Conservation (phyloP, 2,888 invertebrate species). For the Pherbina coryleti region DNA sequence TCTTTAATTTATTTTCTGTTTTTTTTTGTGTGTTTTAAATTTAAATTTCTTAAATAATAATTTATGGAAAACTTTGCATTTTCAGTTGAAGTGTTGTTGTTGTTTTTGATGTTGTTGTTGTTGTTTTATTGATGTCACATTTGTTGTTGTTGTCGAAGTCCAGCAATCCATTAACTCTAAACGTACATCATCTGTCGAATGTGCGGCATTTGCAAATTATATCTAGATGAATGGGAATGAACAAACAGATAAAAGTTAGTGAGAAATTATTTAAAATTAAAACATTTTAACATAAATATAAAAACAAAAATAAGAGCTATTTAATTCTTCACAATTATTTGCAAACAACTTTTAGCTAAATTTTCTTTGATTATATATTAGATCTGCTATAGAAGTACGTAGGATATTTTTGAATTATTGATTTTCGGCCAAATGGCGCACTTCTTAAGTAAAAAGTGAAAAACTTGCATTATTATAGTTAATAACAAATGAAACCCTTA, state of each 20-base stretch:
- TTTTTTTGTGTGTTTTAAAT: background rate
- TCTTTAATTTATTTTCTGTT: slow-evolving; percentile 33
- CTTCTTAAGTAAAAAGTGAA: no score
- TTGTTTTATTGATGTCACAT: background rate
- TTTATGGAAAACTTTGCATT: slow-evolving; percentile 48
- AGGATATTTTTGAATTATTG: no score
- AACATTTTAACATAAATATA: no score
- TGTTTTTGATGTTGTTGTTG: slow-evolving; percentile 18
- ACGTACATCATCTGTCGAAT: slow-evolving; percentile 50
- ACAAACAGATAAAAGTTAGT: slow-evolving; percentile 10
- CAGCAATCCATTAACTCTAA: slow-evolving; percentile 50
- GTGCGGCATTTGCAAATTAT: slow-evolving; percentile 58
- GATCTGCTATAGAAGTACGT: no score
- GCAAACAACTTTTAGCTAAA: no score
- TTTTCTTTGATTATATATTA: no score
- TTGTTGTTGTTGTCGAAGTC: slow-evolving; percentile 25
- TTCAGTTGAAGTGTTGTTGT: slow-evolving; percentile 5
- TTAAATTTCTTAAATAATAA: slow-evolving; percentile 26
- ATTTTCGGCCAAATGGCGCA: no score
- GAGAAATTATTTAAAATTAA: background rate
- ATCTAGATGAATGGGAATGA: slow-evolving; percentile 48
- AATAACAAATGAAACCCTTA: no score
- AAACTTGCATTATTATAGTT: no score
- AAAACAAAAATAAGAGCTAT: no score
- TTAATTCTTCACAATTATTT: no score